These are phyloP conservation scores for Drosophila formosana DNA, from an alignment of 2,888 invertebrate genomes.

Conservation along the genomic window DNA sequence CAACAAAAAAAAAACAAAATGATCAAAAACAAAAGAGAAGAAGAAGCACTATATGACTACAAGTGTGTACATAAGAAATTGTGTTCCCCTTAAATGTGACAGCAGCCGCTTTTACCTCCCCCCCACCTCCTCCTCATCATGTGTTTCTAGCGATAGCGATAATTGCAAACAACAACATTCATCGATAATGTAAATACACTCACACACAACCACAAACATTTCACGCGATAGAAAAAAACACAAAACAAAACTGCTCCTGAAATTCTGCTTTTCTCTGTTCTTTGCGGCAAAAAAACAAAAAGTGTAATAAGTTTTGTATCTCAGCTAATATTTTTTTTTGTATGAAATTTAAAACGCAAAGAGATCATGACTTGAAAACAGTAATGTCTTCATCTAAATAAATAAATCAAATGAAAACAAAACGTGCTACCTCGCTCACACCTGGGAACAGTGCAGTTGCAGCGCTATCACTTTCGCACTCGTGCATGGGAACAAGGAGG, in stretches of 20 bases:
- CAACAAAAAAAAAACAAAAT: not conserved
- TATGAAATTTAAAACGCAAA: constrained; percentile 32
- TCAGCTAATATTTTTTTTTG: constrained; percentile 27
- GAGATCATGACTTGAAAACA: constrained; percentile 46
- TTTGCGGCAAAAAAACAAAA: constrained; percentile 8
- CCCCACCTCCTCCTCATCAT: constrained; percentile 19
- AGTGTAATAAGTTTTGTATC: constrained; percentile 25
- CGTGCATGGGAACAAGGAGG: not conserved
- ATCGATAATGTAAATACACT: constrained; percentile 59
- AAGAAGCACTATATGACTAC: constrained; percentile 23
- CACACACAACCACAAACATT: constrained; percentile 23
- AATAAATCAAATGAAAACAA: constrained; percentile 20
- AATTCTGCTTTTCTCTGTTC: constrained; percentile 4
- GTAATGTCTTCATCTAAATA: constrained; percentile 36
- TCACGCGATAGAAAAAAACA: constrained; percentile 18
- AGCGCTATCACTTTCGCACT: not conserved
- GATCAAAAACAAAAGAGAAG: constrained; percentile 6
- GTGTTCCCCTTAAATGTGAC: constrained; percentile 4
- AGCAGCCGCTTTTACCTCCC: constrained; percentile 20
- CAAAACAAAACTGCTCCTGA: constrained; percentile 25
- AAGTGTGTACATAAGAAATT: constrained; percentile 46
- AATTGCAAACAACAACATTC: constrained; percentile 41
- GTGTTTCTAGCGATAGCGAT: constrained; percentile 48
- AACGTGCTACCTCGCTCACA: not conserved
- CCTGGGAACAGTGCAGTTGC: too few relatives aligned